phyloP scores from a whole-genome alignment of 2,888 invertebrate genomes.

The Brachypalpus laphriformis region DNA sequence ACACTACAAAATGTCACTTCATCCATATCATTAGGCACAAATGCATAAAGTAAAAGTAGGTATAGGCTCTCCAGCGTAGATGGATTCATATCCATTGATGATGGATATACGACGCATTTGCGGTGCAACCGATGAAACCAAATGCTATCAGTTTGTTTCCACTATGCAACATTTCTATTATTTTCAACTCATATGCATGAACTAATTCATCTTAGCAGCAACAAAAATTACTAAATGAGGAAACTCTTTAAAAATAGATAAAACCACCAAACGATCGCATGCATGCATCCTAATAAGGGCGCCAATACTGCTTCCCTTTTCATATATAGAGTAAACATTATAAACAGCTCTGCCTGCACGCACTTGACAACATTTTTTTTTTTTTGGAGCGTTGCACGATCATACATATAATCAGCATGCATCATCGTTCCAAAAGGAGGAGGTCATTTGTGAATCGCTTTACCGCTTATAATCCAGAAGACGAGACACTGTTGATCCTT shows the following conservation, averaged over 20 bases:
- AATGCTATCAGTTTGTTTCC: slow-evolving; percentile 38
- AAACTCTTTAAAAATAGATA: slow-evolving; percentile 21
- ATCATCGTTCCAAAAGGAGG: slow-evolving; percentile 56
- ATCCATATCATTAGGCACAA: slow-evolving; percentile 69
- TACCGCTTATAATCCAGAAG: slow-evolving; percentile 32
- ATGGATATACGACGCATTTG: slow-evolving; percentile 55
- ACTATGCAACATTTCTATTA: background rate
- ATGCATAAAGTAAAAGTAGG: slow-evolving; percentile 29
- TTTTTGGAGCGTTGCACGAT: slow-evolving; percentile 10
- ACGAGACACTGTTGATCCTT: slow-evolving; percentile 17
- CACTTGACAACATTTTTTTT: slow-evolving; percentile 32
- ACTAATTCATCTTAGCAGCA: slow-evolving; percentile 53
- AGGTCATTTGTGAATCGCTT: slow-evolving; percentile 64
- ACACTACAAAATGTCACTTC: slow-evolving; percentile 67
- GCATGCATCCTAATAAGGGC: slow-evolving; percentile 38
- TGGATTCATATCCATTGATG: slow-evolving; percentile 34
- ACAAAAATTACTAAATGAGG: slow-evolving; percentile 2
- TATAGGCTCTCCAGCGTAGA: no score
- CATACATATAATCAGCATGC: slow-evolving; percentile 35
- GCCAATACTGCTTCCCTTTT: slow-evolving; percentile 12
- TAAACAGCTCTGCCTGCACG: slow-evolving; percentile 1
- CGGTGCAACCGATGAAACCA: slow-evolving; percentile 63
- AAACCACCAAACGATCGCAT: slow-evolving; percentile 39
- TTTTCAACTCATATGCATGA: slow-evolving; percentile 52
- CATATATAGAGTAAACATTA: background rate